Base-by-base conservation (phyloP, 2,113 vertebrate genomes). In the Pontoporia blainvillei region DNA sequence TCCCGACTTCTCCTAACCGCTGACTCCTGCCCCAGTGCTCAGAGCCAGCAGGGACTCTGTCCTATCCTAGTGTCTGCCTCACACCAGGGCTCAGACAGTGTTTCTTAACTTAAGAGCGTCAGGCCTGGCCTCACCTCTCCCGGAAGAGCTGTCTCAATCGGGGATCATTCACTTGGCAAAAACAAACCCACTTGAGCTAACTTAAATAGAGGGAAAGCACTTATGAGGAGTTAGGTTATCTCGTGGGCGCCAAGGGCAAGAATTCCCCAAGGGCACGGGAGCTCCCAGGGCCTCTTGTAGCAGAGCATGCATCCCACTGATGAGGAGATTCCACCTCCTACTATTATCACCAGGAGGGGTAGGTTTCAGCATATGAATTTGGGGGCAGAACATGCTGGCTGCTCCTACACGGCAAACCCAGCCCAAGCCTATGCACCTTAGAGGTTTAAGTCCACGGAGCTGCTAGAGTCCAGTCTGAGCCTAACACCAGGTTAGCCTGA, bases 1-100 rank as follows among this genome's bases (percentile, higher is more conserved):
- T 4, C 54, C 67, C 4, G 1, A 21, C 18, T 34, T 13, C 36
- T 52, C 76, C 1, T 1, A 21, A 7, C 34, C 7, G 2, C 0
- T 0, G 27, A 25, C 4, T 8, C 46, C 44, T 36, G 23, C 3
- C 7, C 36, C 17, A 8, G n/a, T 18, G 46, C 20, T 13, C 83
- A 27, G 27, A 27, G 18, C 20, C 10, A 29, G 39, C 11, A 6
- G 29, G 20, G 69, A 2, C 66, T 4, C 14, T 0, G 1, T 67
- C n/a, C 1, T 18, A 7, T 64, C 39, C 66, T 1, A 17, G 14
- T 7, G 39, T 41, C 29, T 39, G n/a, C 49, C 31, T 6, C 11
- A 11, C 20, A 25, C 21, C 66, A 20, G 8, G 66, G 17, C 39
- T 44, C 54, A 11, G 23, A 34, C 34, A 0, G 25, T 3, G 5